phyloP scores from a whole-genome alignment of 92 coral and sea anemone genomes.

The Metridium senile region DNA sequence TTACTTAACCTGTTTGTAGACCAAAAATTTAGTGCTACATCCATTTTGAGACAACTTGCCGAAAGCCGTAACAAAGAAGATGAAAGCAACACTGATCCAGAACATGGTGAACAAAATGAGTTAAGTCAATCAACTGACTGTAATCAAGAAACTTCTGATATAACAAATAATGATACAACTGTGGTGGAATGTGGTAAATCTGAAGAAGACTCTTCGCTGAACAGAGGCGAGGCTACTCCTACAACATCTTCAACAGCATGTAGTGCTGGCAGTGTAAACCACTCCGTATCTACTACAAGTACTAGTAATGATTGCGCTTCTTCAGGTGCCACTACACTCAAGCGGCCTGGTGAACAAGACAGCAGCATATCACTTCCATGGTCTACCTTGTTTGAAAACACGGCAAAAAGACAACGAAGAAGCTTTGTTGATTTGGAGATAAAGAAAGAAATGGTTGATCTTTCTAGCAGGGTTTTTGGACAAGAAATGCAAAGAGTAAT shows the following conservation, averaged over 20 bases:
- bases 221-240: neutral
- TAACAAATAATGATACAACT: neutral
- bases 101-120: neutral
- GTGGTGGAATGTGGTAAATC: neutral
- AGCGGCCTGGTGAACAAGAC: neutral
- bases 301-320: neutral
- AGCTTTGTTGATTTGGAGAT: neutral
- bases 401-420: conserved; percentile 10
- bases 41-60: conserved; percentile 74
- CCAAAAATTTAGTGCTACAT: conserved; percentile 69
- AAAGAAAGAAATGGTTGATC: conserved; percentile 15
- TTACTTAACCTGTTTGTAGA: conserved; percentile 44
- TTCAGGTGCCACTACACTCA: neutral
- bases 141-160: neutral
- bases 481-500: neutral
- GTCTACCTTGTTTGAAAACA: neutral
- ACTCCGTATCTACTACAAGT: neutral
- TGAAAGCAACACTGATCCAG: neutral
- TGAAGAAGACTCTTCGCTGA: neutral
- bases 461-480: neutral
- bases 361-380: neutral
- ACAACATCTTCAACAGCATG: too few species aligned
- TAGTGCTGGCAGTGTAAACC: neutral
- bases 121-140: neutral
- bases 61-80: conserved; percentile 39